phyloP scores from a whole-genome alignment of 2,113 vertebrate species.

The Erinaceus europaeus region DNA sequence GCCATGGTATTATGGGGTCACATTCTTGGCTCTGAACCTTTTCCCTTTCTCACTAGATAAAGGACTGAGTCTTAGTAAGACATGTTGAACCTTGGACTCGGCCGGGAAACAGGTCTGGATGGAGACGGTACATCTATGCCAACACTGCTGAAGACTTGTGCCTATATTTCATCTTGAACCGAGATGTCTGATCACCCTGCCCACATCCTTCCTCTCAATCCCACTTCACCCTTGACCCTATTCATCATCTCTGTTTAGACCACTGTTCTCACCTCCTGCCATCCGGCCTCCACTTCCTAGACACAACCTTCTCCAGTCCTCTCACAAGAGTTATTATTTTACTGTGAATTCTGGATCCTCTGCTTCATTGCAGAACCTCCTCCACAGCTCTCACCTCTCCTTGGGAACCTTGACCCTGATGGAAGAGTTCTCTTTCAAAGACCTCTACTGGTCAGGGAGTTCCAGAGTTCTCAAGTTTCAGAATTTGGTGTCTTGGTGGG shows the following conservation, averaged over 20 bases:
- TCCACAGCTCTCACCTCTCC: not conserved
- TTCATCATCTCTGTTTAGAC: too few relatives aligned
- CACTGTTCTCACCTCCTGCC: not conserved
- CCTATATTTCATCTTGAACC: not conserved
- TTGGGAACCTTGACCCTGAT: not conserved
- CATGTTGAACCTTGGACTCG: not conserved
- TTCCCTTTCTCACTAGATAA: too few relatives aligned
- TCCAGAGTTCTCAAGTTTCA: not conserved
- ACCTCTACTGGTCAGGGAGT: not conserved
- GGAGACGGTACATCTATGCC: too few relatives aligned
- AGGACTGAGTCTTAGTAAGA: not conserved
- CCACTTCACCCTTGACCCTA: not conserved
- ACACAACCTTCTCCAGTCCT: not conserved
- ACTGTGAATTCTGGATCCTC: not conserved
- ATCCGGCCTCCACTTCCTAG: accelerated
- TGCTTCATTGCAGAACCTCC: accelerated
- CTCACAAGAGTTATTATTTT: not conserved
- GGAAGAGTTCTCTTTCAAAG: not conserved
- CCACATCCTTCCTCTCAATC: not conserved
- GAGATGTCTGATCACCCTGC: not conserved
- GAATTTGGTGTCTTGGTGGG: not conserved
- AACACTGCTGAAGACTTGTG: accelerated
- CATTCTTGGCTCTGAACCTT: not conserved
- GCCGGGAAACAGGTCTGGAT: not conserved
- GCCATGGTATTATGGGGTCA: accelerated